Conservation (phyloP, 2,113 vertebrate species). For the Pangasianodon hypophthalmus region DNA sequence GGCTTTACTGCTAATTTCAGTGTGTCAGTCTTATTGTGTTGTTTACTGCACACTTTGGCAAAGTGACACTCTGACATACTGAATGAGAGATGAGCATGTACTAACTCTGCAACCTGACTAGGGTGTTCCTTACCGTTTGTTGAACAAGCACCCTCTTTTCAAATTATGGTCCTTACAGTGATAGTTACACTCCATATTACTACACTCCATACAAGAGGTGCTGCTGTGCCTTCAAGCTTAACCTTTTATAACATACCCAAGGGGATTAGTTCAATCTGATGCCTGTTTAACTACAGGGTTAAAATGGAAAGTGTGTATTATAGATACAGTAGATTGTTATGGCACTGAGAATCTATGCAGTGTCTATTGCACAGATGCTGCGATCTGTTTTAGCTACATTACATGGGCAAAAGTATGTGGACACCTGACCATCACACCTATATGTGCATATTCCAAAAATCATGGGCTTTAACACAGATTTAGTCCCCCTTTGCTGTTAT, state of each 20-base stretch:
- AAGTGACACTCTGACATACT: not conserved
- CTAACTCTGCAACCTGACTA: not conserved
- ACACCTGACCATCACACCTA: not conserved
- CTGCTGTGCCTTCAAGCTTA: not conserved
- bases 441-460: not conserved
- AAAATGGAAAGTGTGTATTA: not conserved
- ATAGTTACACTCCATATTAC: not conserved
- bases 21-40: not conserved
- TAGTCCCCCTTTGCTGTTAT: not conserved
- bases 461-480: not conserved
- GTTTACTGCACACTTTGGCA: not conserved
- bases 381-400: not conserved
- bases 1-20: not conserved
- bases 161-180: not conserved
- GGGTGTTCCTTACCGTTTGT: not conserved
- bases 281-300: not conserved
- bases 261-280: not conserved
- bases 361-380: not conserved
- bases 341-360: not conserved
- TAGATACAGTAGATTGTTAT: constrained; percentile 5
- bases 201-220: not conserved
- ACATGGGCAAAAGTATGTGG: not conserved
- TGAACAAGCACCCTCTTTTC: not conserved
- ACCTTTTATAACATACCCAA: not conserved
- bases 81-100: not conserved